Base-by-base conservation (phyloP, 2,888 invertebrate species). In the Scaptomyza cyrtandrae region DNA sequence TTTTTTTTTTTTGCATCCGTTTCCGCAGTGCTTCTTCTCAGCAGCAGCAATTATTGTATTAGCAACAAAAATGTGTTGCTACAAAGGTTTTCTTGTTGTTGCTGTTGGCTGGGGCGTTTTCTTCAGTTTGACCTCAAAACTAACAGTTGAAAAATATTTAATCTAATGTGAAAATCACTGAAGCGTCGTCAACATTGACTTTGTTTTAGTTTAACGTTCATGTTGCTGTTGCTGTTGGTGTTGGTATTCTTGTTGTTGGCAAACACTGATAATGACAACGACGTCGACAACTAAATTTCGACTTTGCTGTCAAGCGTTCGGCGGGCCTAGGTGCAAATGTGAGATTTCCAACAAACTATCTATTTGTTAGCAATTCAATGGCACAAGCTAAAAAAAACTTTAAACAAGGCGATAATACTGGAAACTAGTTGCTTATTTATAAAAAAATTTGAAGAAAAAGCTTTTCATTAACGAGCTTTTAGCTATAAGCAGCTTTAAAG, bases 91-190 rank as follows among this genome's bases (percentile, higher is more conserved):
- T 52, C 39, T 9, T 39, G 13, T 33, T 46, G 41, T 19, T 55
- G 10, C 19, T 24, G 31, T 44, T 56, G 49, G 31, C 43, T 56
- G 49, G 68, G 81, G 68, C 78, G 75, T 75, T 78, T 71, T 67
- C 69, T 68, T 69, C 67, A 67, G 66, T 63, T 87, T 87, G 85
- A 86, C 89, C 85, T 87, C 80, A 88, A 88, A 85, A 88, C 78
- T 64, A 71, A 78, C 74, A 76, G 80, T 80, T 66, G 78, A 83
- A 75, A 70, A 69, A 77, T 77, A 85, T 87, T 86, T 86, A 82
- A 86, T 89, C 85, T 85, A 85, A 89, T 85, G 85, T 85, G 89
- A 85, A 85, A 85, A 85, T 85, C 85, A 75, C 77, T 86, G 75
- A 73, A 88, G 88, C 83, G 80, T 88, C 88, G 62, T 78, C 84